Evolutionary conservation across 2,113 vertebrate species (phyloP), one percentile per base, ranked within the genome.

Genomic region (Thryonomys swinderianus): DNA sequence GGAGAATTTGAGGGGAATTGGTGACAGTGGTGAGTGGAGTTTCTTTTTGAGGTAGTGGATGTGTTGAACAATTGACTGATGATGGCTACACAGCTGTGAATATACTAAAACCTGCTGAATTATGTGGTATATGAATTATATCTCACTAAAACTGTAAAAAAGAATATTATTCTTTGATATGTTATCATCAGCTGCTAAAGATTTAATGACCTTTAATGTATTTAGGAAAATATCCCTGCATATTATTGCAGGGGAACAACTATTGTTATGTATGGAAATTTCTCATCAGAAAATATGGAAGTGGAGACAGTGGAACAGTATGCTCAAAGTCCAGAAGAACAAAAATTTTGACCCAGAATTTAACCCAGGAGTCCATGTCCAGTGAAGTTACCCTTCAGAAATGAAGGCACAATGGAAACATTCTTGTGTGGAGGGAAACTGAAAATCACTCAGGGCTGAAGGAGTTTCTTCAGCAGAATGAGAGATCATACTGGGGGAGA

Each of bases 221-320:
- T 82, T 82, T 0, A 53, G 37, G 53, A 85, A 71, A 92, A 82
- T 59, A 82, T 76, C 4, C 7, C 32, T 85, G 34, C 32, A 53
- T 74, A 74, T n/a, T 62, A 34, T n/a, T 83, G 7, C 21, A 27
- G 81, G 42, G 67, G 80, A 74, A 45, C 27, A 82, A 78, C 51
- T 71, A 55, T 79, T 62, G 91, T 79, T 91, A 73, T 17, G 18
- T 91, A 92, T 94, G 69, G 14, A 64, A 84, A 90, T 78, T 76
- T 91, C 42, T 94, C 37, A 32, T 82, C 37, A n/a, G 62, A 69
- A 85, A 74, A 42, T 21, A 27, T 12, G 12, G n/a, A 64, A 88
- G 73, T 40, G 59, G 32, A 85, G 61, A 18, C 42, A 53, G 30
- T 67, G 27, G 12, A 81, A 53, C 27, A 34, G 11, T 42, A 27